Percentiles rank a stretch among this genome's conserved stretches.
phyloP scores from a whole-genome alignment of 2,888 invertebrate genomes.

The Lamellibrachia satsuma region DNA sequence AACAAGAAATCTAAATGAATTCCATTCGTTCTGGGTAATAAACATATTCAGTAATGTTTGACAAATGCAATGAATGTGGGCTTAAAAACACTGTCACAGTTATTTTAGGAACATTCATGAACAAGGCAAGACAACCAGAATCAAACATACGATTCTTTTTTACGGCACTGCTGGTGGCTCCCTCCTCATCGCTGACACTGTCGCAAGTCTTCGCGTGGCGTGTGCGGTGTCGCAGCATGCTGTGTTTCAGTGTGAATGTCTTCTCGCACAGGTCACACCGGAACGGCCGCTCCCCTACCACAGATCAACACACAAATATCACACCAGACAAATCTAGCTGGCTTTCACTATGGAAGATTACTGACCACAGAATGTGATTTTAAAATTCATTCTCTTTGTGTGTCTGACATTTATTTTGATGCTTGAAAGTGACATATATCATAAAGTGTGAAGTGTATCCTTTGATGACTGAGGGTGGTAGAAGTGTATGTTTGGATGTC shows the following conservation, averaged over 20 bases:
- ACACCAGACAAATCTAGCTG: background rate
- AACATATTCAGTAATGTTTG: background rate
- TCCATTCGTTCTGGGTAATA: background rate
- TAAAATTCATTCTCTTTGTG: background rate
- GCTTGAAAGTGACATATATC: too few species aligned
- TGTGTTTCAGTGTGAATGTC: slow-evolving; percentile 90
- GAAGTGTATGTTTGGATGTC: too few species aligned
- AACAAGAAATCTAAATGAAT: too few species aligned
- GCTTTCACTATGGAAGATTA: too few species aligned
- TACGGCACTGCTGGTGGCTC: background rate
- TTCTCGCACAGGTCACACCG: slow-evolving; percentile 89
- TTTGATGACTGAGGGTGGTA: too few species aligned
- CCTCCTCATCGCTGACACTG: slow-evolving; percentile 54
- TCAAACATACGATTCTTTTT: background rate
- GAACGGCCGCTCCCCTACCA: slow-evolving; percentile 79
- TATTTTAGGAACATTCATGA: background rate
- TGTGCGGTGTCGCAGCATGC: slow-evolving; percentile 91
- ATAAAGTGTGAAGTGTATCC: too few species aligned
- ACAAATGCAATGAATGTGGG: too few species aligned
- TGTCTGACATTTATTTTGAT: background rate
- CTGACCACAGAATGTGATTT: too few species aligned
- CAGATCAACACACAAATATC: slow-evolving; percentile 19
- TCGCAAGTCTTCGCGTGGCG: slow-evolving; percentile 73
- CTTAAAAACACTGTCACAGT: background rate
- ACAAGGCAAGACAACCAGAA: background rate